phyloP scores from a whole-genome alignment of 2,888 invertebrate species.

The Drosophila quinaria region DNA sequence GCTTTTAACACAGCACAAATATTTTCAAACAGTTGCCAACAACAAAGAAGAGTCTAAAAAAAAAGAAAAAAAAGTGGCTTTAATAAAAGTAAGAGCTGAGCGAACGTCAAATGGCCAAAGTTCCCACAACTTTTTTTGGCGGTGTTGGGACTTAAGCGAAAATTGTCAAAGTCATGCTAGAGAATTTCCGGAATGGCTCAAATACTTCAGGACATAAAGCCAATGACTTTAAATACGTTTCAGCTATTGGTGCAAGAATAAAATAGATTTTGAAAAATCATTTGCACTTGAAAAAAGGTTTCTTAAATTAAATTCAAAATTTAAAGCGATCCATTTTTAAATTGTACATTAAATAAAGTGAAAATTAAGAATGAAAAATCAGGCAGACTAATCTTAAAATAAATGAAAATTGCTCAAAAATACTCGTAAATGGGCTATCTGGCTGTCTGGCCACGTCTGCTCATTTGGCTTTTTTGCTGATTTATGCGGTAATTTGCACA shows the following conservation, averaged over 20 bases:
- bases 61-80: constrained; percentile 27
- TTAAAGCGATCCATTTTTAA: constrained; percentile 1
- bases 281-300: background rate
- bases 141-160: constrained; percentile 30
- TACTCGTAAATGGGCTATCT: constrained; percentile 47
- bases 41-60: constrained; percentile 31
- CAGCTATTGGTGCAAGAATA: constrained; percentile 41
- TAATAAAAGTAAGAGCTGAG: constrained; percentile 56
- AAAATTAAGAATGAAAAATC: constrained; percentile 2
- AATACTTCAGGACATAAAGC: constrained; percentile 56
- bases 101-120: constrained; percentile 62
- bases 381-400: constrained; percentile 10
- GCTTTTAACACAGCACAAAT: constrained; percentile 41
- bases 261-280: constrained; percentile 8
- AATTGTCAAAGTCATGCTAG: constrained; percentile 69
- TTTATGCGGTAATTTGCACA: constrained; percentile 75
- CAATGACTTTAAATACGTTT: constrained; percentile 53
- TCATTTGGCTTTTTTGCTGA: constrained; percentile 63
- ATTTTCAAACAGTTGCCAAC: constrained; percentile 42
- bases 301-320: background rate
- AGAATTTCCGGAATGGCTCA: constrained; percentile 52
- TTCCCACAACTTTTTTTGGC: constrained; percentile 49
- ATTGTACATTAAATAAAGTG: background rate
- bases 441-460: constrained; percentile 45
- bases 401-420: constrained; percentile 28